These are phyloP conservation scores for Pemphredon lugubris DNA, from an alignment of 2,888 invertebrate genomes.

Conservation along the genomic window DNA sequence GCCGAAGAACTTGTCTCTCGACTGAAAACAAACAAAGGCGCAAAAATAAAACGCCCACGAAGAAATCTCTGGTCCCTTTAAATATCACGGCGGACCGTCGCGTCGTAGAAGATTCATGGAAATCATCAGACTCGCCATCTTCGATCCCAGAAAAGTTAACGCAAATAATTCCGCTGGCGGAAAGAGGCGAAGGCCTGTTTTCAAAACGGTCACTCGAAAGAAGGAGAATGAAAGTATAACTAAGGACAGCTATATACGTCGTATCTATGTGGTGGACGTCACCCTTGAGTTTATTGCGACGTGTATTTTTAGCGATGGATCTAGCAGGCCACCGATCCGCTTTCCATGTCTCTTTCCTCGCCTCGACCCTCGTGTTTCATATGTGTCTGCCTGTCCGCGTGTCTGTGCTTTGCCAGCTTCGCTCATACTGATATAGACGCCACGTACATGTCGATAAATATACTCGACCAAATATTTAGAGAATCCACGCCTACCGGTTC, in stretches of 20 bases:
- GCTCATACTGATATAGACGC: constrained; percentile 15
- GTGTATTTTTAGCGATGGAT: constrained; percentile 69
- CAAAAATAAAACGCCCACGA: not conserved
- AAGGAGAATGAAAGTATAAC: constrained; percentile 56
- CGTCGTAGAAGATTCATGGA: no score
- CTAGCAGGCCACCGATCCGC: constrained; percentile 64
- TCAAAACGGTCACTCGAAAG: constrained; percentile 35
- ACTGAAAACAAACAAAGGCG: not conserved
- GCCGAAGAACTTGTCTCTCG: not conserved
- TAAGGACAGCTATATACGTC: constrained; percentile 60
- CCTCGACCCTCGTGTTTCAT: constrained; percentile 39
- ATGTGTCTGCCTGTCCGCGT: constrained; percentile 14
- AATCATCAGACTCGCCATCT: no score
- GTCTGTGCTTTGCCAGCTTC: constrained; percentile 19
- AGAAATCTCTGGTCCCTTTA: no score
- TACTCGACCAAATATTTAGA: constrained; percentile 69
- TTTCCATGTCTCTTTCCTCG: constrained; percentile 56
- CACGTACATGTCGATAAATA: constrained; percentile 64
- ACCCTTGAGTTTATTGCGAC: constrained; percentile 71
- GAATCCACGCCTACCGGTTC: constrained; percentile 51
- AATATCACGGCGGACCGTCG: no score
- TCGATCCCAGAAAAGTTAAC: no score
- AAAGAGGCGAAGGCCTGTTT: constrained; percentile 19
- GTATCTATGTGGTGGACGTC: constrained; percentile 60
- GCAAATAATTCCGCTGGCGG: no score